Percentiles rank a stretch among this genome's conserved stretches.
These are phyloP conservation scores for Piprites chloris DNA, from an alignment of 2,113 vertebrate genomes.

Conservation along the genomic window DNA sequence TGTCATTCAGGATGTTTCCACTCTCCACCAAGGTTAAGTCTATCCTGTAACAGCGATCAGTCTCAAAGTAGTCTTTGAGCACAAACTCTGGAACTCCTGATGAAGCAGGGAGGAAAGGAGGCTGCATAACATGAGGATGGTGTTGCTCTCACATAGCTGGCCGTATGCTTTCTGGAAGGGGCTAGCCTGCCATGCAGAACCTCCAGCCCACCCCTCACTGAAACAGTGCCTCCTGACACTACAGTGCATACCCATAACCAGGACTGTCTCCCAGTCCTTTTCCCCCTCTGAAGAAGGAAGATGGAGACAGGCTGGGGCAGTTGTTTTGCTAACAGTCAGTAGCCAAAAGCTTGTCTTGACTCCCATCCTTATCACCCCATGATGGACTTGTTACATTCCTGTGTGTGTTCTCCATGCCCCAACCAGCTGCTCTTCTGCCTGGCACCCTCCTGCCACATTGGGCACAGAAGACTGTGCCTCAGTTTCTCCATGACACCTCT, in stretches of 20 bases:
- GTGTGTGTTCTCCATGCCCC: neutral
- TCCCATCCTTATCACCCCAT: neutral
- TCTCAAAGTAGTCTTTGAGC: neutral
- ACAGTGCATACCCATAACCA: fast-evolving
- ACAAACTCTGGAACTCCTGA: neutral
- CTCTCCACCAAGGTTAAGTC: neutral
- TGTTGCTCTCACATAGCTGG: neutral
- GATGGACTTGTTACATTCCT: neutral
- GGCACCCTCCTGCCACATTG: fast-evolving
- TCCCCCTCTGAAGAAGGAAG: neutral
- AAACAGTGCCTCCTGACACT: neutral
- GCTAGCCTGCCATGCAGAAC: fast-evolving
- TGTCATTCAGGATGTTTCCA: neutral
- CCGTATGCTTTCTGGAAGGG: fast-evolving
- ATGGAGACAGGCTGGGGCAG: neutral
- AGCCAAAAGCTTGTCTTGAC: neutral
- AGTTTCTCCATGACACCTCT: neutral
- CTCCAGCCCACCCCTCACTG: neutral
- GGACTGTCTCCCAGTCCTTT: neutral
- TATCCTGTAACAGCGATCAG: neutral
- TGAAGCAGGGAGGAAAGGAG: neutral
- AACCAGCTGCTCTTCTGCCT: neutral
- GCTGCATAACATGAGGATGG: neutral
- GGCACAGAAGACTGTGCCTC: neutral
- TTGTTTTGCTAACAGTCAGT: neutral